These are phyloP conservation scores for Hycleus phaleratus DNA, from an alignment of 1,140 invertebrate species.

Conservation along the genomic window DNA sequence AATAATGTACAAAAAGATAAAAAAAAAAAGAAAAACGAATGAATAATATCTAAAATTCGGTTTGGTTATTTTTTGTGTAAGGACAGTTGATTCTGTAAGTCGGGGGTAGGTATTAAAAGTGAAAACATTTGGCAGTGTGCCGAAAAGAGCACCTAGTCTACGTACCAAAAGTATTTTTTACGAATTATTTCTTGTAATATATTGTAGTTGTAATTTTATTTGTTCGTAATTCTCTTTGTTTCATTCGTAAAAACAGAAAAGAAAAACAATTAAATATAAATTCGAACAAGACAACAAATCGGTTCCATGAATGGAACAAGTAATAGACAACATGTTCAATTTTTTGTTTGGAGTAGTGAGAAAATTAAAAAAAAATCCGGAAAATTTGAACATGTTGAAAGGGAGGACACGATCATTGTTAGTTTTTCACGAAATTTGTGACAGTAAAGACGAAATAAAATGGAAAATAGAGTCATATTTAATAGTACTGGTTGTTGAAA, in stretches of 20 bases:
- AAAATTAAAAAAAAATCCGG: no score
- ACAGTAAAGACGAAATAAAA: conserved; percentile 1
- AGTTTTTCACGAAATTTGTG: conserved; percentile 21
- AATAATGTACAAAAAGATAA: no score
- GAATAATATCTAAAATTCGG: conserved; percentile 31
- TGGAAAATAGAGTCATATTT: conserved; percentile 17
- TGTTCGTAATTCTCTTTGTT: no score
- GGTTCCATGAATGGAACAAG: no score
- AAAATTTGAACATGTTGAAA: no score
- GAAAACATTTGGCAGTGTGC: conserved; percentile 23
- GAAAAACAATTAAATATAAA: not conserved
- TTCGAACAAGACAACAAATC: not conserved
- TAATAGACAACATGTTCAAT: no score
- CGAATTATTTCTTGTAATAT: conserved; percentile 25
- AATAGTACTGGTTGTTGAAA: conserved; percentile 28
- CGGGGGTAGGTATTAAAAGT: conserved; percentile 13
- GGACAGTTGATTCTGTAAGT: conserved; percentile 26
- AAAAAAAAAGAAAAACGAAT: no score
- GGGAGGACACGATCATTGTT: not conserved
- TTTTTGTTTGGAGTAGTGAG: no score
- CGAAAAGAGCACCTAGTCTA: conserved; percentile 28
- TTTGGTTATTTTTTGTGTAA: conserved; percentile 28
- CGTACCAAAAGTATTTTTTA: conserved; percentile 30
- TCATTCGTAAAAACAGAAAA: not conserved
- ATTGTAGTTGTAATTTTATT: conserved; percentile 9